Evolutionary conservation across 2,797 vertebrate species (phyloP), one percentile per base, ranked within the genome.

Genomic region (Taeniopygia guttata): DNA sequence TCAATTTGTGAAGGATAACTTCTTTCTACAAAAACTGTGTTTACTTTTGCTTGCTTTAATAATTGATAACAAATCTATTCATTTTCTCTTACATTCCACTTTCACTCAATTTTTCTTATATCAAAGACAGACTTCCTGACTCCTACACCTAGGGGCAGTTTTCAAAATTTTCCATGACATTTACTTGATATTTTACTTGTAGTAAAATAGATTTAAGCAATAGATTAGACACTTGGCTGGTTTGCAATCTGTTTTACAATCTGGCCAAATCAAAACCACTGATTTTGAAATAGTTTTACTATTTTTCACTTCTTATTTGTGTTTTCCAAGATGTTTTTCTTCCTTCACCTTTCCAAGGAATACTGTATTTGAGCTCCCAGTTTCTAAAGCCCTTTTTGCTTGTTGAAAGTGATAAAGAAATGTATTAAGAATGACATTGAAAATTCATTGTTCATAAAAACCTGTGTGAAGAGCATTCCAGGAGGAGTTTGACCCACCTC

Each of bases 211-310:
- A 48, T 84, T 84, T 67, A 64, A 85, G 42, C 36, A 78, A 56
- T 52, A 87, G 36, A 55, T 79, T 78, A 34, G 16, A 74, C 13
- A 29, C 27, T 75, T 75, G 55, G 36, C 36, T 90, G 16, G 45
- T 67, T 67, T 67, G 36, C 79, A 91, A 91, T 92, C 89, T 90
- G 83, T 70, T 94, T 93, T 84, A 42, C 58, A 93, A 75, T 91
- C 67, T 90, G 72, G 54, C 55, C 45, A 62, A 77, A 85, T 17
- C 67, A 43, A 91, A 87, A 16, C 4, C 30, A 82, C 14, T 22
- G 29, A 87, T 82, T 81, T 40, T 63, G n/a, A 74, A 43, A 3
- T 2, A 26, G 40, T 70, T 85, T 25, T 32, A 43, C 5, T 49
- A 10, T 84, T 87, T 87, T 70, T 46, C 36, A n/a, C 21, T 74